Base-by-base conservation (phyloP, 2,888 invertebrate species). In the Hirtodrosophila confusa region DNA sequence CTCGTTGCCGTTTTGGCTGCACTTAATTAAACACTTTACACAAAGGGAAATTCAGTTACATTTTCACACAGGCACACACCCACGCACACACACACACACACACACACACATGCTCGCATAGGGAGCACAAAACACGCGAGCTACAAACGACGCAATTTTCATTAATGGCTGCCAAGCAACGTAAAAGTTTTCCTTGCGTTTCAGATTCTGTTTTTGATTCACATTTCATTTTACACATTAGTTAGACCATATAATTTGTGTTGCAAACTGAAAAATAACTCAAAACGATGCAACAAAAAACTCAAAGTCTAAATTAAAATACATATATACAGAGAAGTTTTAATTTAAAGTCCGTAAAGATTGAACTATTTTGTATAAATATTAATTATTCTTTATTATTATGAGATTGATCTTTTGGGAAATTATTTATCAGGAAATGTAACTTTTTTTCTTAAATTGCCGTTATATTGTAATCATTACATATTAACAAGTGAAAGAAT, bases 21-120 rank as follows among this genome's bases (percentile, higher is more conserved):
- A 63, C 53, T 69, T 78, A 85, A 86, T 72, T 84, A 63, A 70
- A 61, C 41, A 78, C 63, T 65, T 70, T 57, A 48, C 55, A 71
- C 40, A 62, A 54, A 45, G 48, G 33, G 35, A 72, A 69, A 57
- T 57, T 61, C 53, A 62, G 43, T 49, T 56, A 51, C 50, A 37
- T 36, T 45, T 43, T 23, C 33, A 45, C 11, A 48, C 24, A 43
- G 17, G 39, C 24, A 11, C 11, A 9, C 12, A 45, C 35, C n/a
- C 10, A 3, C 36, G 27, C 36, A 35, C 17, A 41, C 11, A 48
- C 5, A 17, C 17, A 17, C 17, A 17, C 17, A 17, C 17, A 17
- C 17, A 17, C 17, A 17, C 17, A n/a, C 43, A 24, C 45, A 11
- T 23, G 29, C 9, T 33, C 4, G 11, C 10, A 23, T n/a, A 3